phyloP scores from a whole-genome alignment of 2,113 vertebrate genomes.

The Ceuthmochares aereus region DNA sequence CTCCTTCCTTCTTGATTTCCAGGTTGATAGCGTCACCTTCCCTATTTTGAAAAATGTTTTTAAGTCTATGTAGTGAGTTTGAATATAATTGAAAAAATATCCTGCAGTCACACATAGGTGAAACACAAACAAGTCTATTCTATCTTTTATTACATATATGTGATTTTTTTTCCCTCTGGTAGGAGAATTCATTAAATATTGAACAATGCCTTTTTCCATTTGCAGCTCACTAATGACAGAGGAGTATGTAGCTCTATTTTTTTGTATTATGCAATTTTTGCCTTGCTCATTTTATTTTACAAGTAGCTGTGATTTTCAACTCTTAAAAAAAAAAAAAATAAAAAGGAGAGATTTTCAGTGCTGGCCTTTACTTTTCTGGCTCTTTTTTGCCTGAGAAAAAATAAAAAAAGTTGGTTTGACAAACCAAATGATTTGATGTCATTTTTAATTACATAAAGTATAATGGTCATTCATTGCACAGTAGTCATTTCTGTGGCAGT shows the following conservation, averaged over 20 bases:
- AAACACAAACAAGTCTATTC: not conserved
- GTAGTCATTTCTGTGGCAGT: not conserved
- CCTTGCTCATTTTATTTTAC: not conserved
- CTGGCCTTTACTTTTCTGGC: not conserved
- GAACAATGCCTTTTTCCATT: not conserved
- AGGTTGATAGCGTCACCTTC: not conserved
- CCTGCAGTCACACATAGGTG: not conserved
- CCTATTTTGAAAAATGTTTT: not conserved
- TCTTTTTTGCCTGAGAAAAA: not conserved
- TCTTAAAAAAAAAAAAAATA: not conserved
- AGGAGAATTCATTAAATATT: not conserved
- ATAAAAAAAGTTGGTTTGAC: not conserved
- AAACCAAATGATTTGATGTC: accelerated
- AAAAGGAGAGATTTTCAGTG: accelerated
- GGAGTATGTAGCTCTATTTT: not conserved
- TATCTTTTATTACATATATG: not conserved
- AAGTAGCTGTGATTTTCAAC: not conserved
- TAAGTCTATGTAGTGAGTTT: not conserved
- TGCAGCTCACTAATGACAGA: not conserved
- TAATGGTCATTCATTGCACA: not conserved
- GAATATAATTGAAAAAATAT: constrained; percentile 14
- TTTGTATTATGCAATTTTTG: not conserved
- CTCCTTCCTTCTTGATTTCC: not conserved
- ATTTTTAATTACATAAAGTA: not conserved
- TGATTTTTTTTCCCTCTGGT: not conserved